These are phyloP conservation scores for Trididemnum miniatum DNA, from an alignment of 23 tunicate species.

Conservation along the genomic window DNA sequence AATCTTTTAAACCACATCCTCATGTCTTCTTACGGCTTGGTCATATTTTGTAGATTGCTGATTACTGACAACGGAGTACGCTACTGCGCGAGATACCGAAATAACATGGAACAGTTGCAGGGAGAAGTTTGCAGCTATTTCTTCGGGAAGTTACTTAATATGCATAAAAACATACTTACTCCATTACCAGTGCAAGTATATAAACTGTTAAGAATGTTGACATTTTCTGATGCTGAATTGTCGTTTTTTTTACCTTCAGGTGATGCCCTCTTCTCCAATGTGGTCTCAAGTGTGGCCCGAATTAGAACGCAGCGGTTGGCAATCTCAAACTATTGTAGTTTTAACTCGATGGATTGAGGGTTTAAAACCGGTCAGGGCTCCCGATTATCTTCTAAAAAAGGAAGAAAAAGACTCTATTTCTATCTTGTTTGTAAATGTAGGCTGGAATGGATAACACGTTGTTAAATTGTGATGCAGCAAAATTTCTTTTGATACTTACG, in stretches of 20 bases:
- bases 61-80: neutral
- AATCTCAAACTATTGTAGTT: neutral
- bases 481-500: too few relatives aligned
- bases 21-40: too few relatives aligned
- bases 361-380: slow-evolving; percentile 14
- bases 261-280: neutral
- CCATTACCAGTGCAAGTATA: too few relatives aligned
- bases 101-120: slow-evolving; percentile 29
- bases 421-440: too few relatives aligned
- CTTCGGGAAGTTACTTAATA: neutral
- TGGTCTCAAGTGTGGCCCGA: slow-evolving; percentile 28
- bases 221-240: too few relatives aligned
- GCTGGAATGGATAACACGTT: too few relatives aligned
- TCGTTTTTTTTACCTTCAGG: too few relatives aligned
- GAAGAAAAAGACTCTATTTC: too few relatives aligned
- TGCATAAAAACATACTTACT: too few relatives aligned
- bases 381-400: neutral
- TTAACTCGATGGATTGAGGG: slow-evolving; percentile 10
- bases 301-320: slow-evolving; percentile 20
- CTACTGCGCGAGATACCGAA: slow-evolving; percentile 47
- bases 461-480: too few relatives aligned
- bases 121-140: slow-evolving; percentile 39
- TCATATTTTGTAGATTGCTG: slow-evolving; percentile 30
- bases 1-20: too few relatives aligned
- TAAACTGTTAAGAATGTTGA: too few relatives aligned